A percentile compares a stretch with the other conserved stretches of the same genome.
Conservation (phyloP, 2,888 invertebrate species). For the Phorcus lineatus region DNA sequence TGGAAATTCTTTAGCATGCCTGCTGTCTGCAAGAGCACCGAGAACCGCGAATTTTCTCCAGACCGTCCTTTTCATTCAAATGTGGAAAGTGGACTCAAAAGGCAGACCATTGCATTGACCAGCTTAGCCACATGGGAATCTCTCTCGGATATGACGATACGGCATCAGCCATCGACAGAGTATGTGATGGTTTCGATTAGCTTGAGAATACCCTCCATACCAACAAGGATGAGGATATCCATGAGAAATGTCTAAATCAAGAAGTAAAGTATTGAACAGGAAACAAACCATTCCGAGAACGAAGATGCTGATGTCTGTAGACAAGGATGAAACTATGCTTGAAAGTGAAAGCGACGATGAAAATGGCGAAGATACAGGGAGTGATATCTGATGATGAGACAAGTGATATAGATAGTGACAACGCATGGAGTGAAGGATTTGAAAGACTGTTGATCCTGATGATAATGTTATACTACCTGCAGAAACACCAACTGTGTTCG, state of each 20-base stretch:
- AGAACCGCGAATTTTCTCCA: conserved; percentile 29
- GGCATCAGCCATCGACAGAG: neutral
- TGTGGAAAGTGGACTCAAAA: conserved; percentile 33
- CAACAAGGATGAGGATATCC: neutral
- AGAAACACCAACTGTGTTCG: too few relatives aligned
- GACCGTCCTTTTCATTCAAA: conserved; percentile 35
- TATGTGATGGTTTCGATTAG: neutral
- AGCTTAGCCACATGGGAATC: neutral
- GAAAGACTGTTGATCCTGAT: neutral
- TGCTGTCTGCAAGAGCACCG: conserved; percentile 31
- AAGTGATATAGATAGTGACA: too few relatives aligned
- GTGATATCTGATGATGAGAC: neutral
- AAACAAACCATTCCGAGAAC: neutral
- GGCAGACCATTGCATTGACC: neutral
- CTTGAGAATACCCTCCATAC: neutral
- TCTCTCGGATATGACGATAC: neutral
- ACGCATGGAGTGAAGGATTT: neutral
- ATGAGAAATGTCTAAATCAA: neutral
- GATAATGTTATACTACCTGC: too few relatives aligned
- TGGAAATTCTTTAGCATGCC: conserved; percentile 23
- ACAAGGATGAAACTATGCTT: neutral
- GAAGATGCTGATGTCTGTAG: neutral
- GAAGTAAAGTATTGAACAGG: neutral
- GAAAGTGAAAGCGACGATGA: neutral
- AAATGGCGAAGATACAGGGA: neutral